Evolutionary conservation across 2,113 vertebrate genomes (phyloP).

Genomic region (Bungarus multicinctus): DNA sequence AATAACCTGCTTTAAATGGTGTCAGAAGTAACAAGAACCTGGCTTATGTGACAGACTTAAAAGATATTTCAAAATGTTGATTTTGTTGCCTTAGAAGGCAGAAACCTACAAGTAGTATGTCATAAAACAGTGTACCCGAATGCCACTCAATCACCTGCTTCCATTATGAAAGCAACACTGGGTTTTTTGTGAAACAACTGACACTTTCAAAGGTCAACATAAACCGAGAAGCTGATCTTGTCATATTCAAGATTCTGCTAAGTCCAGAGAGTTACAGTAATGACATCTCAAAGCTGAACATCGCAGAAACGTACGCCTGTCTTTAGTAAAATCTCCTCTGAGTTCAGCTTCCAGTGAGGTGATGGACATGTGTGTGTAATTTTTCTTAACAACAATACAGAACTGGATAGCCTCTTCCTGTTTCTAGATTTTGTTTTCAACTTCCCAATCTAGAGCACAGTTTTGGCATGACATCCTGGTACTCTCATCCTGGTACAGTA

Average conservation of each 20-base stretch:
- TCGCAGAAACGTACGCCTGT: constrained; percentile 38
- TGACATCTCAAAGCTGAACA: constrained; percentile 23
- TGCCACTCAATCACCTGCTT: constrained; percentile 54
- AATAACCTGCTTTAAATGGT: constrained; percentile 11
- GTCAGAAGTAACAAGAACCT: constrained; percentile 14
- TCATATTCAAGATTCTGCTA: constrained; percentile 33
- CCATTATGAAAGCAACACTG: constrained; percentile 56
- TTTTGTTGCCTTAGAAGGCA: constrained; percentile 41
- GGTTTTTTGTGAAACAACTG: constrained; percentile 56
- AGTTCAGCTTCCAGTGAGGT: background rate
- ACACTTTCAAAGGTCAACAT: constrained; percentile 39
- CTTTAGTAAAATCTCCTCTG: background rate
- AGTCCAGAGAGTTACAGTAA: constrained; percentile 36
- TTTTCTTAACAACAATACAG: background rate
- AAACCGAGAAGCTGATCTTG: constrained; percentile 44
- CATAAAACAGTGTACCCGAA: constrained; percentile 52
- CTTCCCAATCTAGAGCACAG: background rate
- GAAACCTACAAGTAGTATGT: constrained; percentile 4
- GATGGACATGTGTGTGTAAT: background rate
- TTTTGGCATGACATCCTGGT: background rate
- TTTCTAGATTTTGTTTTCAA: background rate
- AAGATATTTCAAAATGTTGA: constrained; percentile 45
- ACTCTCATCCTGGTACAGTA: background rate
- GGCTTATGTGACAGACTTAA: constrained; percentile 22
- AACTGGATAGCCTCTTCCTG: background rate